These are phyloP conservation scores for Anabacerthia variegaticeps DNA, from an alignment of 2,797 vertebrate species.

Conservation along the genomic window DNA sequence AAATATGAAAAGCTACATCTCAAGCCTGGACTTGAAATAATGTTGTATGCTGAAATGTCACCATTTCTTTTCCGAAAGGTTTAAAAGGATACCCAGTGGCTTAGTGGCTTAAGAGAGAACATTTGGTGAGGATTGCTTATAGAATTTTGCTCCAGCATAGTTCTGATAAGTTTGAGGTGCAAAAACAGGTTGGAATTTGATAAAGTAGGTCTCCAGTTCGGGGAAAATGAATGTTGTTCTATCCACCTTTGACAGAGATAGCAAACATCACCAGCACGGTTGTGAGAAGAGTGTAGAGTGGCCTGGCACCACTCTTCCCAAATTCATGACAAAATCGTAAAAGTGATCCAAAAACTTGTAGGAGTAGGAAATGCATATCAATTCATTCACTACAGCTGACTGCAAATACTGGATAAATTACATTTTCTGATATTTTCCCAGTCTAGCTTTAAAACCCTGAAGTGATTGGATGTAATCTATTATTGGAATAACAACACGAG, in stretches of 20 bases:
- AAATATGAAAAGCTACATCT: constrained; percentile 9
- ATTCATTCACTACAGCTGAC: not conserved
- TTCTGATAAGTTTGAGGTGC: constrained; percentile 80
- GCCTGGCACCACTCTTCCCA: not conserved
- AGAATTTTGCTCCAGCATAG: constrained; percentile 88
- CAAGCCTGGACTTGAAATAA: constrained; percentile 88
- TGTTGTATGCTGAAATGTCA: constrained; percentile 88
- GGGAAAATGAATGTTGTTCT: constrained; percentile 78
- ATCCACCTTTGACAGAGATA: constrained; percentile 51
- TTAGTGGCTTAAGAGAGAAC: constrained; percentile 86
- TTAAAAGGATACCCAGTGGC: constrained; percentile 86
- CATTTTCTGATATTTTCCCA: not conserved
- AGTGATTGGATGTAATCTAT: not conserved
- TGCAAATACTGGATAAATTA: not conserved
- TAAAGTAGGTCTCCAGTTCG: constrained; percentile 83
- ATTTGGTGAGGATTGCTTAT: constrained; percentile 85
- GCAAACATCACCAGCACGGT: not conserved
- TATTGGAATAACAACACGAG: not conserved
- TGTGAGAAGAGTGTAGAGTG: not conserved
- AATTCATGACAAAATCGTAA: not conserved
- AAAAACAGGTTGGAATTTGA: constrained; percentile 82
- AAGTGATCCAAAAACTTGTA: not conserved
- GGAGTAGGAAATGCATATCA: not conserved
- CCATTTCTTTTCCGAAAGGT: constrained; percentile 85
- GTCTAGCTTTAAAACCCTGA: not conserved